Percentiles rank a stretch among this genome's conserved stretches.
These are phyloP conservation scores for Carassius carassius DNA, from an alignment of 2,113 vertebrate genomes.

Conservation along the genomic window DNA sequence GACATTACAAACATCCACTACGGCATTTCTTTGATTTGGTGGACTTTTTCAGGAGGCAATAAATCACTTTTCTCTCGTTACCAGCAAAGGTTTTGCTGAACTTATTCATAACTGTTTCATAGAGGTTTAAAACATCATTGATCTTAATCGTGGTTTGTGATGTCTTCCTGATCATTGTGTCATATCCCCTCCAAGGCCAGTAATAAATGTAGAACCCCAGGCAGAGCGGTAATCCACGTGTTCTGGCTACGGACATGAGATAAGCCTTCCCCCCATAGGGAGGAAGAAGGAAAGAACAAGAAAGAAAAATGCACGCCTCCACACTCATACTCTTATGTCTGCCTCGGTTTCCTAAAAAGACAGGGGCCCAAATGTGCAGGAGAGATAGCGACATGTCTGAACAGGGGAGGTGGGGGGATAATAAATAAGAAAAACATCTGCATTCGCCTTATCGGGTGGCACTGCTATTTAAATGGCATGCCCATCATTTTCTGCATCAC, in stretches of 20 bases:
- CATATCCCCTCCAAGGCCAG: constrained; percentile 55
- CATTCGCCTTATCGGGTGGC: constrained; percentile 64
- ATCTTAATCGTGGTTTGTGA: constrained; percentile 68
- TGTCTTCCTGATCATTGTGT: constrained; percentile 58
- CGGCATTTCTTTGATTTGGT: constrained; percentile 61
- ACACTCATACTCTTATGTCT: constrained; percentile 24
- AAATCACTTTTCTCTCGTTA: constrained; percentile 59
- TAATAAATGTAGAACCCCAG: constrained; percentile 68
- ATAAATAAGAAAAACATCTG: constrained; percentile 61
- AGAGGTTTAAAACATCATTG: constrained; percentile 66
- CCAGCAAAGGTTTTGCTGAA: constrained; percentile 65
- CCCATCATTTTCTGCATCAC: constrained; percentile 67
- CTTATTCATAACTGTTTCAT: constrained; percentile 65
- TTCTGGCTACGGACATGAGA: constrained; percentile 72
- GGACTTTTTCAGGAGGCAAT: constrained; percentile 56
- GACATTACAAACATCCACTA: constrained; percentile 59
- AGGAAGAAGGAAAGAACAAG: constrained; percentile 10
- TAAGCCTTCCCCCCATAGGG: constrained; percentile 66
- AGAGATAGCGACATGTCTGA: constrained; percentile 63
- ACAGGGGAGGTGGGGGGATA: constrained; percentile 60
- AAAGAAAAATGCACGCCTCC: neutral
- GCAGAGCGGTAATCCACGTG: constrained; percentile 70
- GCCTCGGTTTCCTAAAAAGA: constrained; percentile 61
- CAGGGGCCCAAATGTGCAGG: constrained; percentile 60
- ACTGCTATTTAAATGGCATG: constrained; percentile 62